phyloP scores from a whole-genome alignment of 2,888 invertebrate species.

The Mythimna vitellina region DNA sequence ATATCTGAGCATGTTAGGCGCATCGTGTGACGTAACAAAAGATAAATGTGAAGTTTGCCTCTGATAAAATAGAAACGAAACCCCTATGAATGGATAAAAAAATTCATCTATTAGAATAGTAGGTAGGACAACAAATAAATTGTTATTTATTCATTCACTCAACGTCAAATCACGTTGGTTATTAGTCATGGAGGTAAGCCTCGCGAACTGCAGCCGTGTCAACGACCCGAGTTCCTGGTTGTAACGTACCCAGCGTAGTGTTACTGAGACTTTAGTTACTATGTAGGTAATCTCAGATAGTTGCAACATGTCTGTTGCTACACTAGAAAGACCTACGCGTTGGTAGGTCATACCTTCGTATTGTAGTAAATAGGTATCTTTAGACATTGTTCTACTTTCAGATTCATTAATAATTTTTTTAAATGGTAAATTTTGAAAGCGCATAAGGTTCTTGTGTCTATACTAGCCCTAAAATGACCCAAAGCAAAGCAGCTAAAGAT shows the following conservation, averaged over 20 bases:
- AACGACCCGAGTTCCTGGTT: conserved; percentile 54
- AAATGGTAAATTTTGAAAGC: neutral
- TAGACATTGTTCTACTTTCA: neutral
- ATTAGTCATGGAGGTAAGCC: conserved; percentile 53
- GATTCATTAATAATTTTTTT: neutral
- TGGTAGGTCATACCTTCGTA: neutral
- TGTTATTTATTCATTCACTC: conserved; percentile 41
- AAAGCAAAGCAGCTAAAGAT: no score
- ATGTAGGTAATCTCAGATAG: conserved; percentile 19
- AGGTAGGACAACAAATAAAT: conserved; percentile 15
- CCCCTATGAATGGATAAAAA: conserved; percentile 3
- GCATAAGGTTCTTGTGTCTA: neutral
- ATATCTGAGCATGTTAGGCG: conserved; percentile 27
- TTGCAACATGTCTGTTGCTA: conserved; percentile 27
- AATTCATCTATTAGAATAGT: conserved; percentile 10
- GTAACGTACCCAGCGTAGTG: conserved; percentile 44
- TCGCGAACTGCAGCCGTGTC: conserved; percentile 46
- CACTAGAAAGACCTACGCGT: neutral
- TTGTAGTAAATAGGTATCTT: no score
- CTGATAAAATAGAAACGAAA: conserved; percentile 27
- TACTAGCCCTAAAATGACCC: neutral
- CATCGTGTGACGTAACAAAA: conserved; percentile 25
- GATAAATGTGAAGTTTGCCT: conserved; percentile 24
- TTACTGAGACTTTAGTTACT: conserved; percentile 43
- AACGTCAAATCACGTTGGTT: conserved; percentile 37